Conservation (phyloP, 2,113 vertebrate species). For the Carassius gibelio region DNA sequence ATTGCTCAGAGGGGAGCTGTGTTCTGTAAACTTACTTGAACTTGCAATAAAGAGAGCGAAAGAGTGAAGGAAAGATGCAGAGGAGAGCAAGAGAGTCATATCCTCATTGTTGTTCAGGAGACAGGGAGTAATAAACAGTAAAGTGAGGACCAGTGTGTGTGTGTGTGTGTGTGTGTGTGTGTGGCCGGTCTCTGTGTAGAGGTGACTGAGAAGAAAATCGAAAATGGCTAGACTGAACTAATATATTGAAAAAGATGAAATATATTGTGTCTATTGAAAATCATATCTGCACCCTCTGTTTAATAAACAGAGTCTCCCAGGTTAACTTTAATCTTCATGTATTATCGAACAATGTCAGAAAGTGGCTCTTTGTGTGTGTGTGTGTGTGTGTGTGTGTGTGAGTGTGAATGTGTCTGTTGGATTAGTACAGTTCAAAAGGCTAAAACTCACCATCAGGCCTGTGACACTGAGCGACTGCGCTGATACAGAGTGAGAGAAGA, state of each 20-base stretch:
- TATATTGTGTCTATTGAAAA: constrained; percentile 13
- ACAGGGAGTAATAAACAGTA: constrained; percentile 28
- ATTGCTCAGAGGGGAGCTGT: constrained; percentile 61
- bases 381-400: constrained; percentile 32
- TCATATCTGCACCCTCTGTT: not conserved
- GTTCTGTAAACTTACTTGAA: constrained; percentile 52
- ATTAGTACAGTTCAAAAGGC: constrained; percentile 60
- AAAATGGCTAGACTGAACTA: constrained; percentile 2
- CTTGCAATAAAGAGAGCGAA: constrained; percentile 53
- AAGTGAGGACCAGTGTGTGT: not conserved
- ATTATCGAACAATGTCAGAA: not conserved
- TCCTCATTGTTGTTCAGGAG: constrained; percentile 26
- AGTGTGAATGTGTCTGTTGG: constrained; percentile 26
- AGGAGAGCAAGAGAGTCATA: constrained; percentile 37
- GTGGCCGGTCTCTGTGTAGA: not conserved
- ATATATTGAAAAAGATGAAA: constrained; percentile 5
- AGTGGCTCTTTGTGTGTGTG: not conserved
- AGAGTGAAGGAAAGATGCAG: constrained; percentile 35
- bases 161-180: not conserved
- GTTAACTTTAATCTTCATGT: not conserved
- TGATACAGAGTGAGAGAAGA: constrained; percentile 41
- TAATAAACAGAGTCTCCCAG: not conserved
- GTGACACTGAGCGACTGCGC: constrained; percentile 49
- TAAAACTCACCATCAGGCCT: constrained; percentile 63
- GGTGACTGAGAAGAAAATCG: not conserved